Evolutionary conservation across 1,140 invertebrate species (phyloP).

Genomic region (Aphidius gifuensis): DNA sequence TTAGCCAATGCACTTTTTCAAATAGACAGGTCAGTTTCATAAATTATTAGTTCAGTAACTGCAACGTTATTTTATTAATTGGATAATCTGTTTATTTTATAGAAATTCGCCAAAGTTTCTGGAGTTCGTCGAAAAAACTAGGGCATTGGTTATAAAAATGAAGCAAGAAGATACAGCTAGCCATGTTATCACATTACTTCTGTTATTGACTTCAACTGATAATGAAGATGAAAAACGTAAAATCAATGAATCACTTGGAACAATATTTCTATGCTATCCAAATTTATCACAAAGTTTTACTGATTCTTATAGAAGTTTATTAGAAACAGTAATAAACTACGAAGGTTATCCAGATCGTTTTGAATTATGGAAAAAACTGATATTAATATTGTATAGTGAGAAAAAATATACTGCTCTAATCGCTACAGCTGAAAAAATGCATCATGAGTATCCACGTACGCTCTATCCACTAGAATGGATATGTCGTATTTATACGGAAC

Average conservation of each 20-base stretch:
- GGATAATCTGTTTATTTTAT: slow-evolving; percentile 23
- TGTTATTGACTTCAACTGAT: too few relatives aligned
- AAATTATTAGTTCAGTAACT: too few relatives aligned
- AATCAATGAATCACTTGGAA: slow-evolving; percentile 34
- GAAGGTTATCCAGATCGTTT: slow-evolving; percentile 28
- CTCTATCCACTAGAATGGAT: slow-evolving; percentile 61
- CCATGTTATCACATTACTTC: too few relatives aligned
- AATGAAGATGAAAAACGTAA: neutral
- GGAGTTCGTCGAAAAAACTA: slow-evolving; percentile 38
- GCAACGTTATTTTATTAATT: too few relatives aligned
- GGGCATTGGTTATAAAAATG: slow-evolving; percentile 15
- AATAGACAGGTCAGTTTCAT: slow-evolving; percentile 52
- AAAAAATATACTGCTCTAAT: slow-evolving; percentile 51
- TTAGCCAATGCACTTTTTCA: too few relatives aligned
- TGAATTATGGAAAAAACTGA: slow-evolving; percentile 57
- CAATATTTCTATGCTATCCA: slow-evolving; percentile 39
- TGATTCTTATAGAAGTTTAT: slow-evolving; percentile 41
- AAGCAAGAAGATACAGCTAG: too few relatives aligned
- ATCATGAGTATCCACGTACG: slow-evolving; percentile 52
- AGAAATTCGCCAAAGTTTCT: slow-evolving; percentile 42
- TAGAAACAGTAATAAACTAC: slow-evolving; percentile 40
- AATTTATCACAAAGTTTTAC: slow-evolving; percentile 29
- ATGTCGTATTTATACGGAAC: slow-evolving; percentile 60
- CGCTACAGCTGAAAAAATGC: slow-evolving; percentile 55
- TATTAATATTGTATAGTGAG: slow-evolving; percentile 57